phyloP scores from a whole-genome alignment of 2,797 vertebrate genomes.

The Lepilemur ruficaudatus region DNA sequence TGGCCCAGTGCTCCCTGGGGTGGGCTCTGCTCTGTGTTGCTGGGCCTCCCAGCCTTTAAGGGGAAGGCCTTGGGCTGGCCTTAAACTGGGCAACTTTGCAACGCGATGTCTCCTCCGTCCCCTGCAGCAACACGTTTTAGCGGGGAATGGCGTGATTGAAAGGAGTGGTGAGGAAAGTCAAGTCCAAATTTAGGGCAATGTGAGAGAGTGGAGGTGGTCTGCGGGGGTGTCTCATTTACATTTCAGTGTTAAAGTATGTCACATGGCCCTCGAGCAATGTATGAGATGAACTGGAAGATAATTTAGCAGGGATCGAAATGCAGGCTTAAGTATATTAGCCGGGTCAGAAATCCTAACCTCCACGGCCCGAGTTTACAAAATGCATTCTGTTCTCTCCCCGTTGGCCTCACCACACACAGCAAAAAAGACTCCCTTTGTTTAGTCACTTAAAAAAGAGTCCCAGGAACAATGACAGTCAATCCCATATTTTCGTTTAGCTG shows the following conservation, averaged over 20 bases:
- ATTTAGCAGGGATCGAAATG: conserved; percentile 32
- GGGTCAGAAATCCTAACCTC: background rate
- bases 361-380: background rate
- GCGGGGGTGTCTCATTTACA: conserved; percentile 48
- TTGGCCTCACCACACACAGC: accelerated
- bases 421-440: background rate
- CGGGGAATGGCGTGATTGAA: conserved; percentile 42
- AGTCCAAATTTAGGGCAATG: conserved; percentile 54
- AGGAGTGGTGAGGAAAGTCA: conserved; percentile 59
- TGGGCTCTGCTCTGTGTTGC: background rate
- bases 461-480: background rate
- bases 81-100: background rate
- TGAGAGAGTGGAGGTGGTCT: conserved; percentile 35
- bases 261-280: conserved; percentile 26
- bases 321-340: accelerated
- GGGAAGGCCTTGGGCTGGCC: background rate
- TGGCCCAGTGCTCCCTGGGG: accelerated
- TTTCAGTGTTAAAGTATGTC: background rate
- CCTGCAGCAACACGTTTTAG: background rate
- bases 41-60: background rate
- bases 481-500: background rate
- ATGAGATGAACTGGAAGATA: background rate
- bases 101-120: accelerated
- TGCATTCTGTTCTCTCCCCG: background rate
- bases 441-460: background rate